These are phyloP conservation scores for Morone chrysops DNA, from an alignment of 2,113 vertebrate genomes.

Conservation along the genomic window DNA sequence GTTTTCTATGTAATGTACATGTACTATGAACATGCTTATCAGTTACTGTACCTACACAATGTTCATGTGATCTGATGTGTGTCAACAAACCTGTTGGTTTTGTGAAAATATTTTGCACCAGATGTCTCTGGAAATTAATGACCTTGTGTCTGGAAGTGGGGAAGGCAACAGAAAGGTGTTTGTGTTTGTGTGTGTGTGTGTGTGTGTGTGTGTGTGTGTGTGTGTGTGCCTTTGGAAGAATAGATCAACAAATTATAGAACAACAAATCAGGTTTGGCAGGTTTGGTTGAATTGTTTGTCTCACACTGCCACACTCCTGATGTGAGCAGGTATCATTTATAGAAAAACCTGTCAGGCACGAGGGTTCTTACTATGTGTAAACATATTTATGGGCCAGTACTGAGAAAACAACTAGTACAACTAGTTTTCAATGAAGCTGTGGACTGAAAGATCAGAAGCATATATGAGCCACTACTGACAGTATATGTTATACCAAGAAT, in stretches of 20 bases:
- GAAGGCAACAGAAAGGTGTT: not conserved
- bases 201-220: no score
- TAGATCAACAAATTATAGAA: not conserved
- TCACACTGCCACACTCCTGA: not conserved
- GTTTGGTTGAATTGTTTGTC: not conserved
- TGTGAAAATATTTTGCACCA: not conserved
- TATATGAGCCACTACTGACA: not conserved
- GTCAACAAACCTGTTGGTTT: not conserved
- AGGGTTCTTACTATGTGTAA: no score
- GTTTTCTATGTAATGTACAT: slow-evolving; percentile 47
- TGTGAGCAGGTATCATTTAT: not conserved
- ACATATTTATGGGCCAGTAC: no score
- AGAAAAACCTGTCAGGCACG: no score
- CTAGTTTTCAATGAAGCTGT: no score
- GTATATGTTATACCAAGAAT: not conserved
- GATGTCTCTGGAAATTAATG: not conserved
- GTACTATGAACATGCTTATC: slow-evolving; percentile 42
- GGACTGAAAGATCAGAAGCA: no score
- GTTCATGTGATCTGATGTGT: not conserved
- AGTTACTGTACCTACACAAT: not conserved
- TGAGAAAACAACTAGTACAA: not conserved
- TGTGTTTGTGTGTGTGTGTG: not conserved
- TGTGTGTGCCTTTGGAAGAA: not conserved
- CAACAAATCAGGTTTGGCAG: not conserved
- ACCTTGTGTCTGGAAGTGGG: not conserved